A percentile compares a stretch with the other conserved stretches of the same genome.
Conservation (phyloP, 2,113 vertebrate genomes). For the Notarius lentiginosus region DNA sequence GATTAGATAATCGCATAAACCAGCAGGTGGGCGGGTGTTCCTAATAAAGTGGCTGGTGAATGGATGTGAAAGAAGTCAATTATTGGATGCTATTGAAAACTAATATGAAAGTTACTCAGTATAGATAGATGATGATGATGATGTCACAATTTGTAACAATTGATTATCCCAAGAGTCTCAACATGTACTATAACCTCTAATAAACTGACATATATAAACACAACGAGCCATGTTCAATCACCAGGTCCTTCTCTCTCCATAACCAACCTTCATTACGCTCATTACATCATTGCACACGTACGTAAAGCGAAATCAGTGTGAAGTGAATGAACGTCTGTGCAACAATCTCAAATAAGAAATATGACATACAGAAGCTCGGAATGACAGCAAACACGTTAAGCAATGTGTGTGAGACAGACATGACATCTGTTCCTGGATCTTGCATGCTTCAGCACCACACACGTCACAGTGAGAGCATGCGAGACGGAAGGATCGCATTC, state of each 20-base stretch:
- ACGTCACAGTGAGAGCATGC: slow-evolving; percentile 12
- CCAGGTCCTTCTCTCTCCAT: not conserved
- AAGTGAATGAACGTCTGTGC: not conserved
- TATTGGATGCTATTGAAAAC: not conserved
- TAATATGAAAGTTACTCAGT: not conserved
- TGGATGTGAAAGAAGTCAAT: not conserved
- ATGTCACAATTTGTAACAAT: not conserved
- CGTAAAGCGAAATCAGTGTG: not conserved
- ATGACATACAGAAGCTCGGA: slow-evolving; percentile 4
- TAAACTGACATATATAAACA: not conserved
- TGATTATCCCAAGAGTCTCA: not conserved
- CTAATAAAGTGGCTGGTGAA: not conserved
- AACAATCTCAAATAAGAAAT: not conserved
- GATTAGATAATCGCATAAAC: no score
- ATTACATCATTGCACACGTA: no score
- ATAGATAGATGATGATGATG: not conserved
- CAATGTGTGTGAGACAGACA: not conserved
- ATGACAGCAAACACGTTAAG: slow-evolving; percentile 10
- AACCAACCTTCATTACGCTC: not conserved
- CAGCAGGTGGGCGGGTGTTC: no score
- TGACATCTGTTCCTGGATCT: slow-evolving; percentile 14
- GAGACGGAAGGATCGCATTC: not conserved
- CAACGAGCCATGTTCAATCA: not conserved
- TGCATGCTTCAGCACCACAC: not conserved
- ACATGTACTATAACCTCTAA: not conserved